Base-by-base conservation (phyloP, 2,113 vertebrate species). In the Halichoerus grypus region DNA sequence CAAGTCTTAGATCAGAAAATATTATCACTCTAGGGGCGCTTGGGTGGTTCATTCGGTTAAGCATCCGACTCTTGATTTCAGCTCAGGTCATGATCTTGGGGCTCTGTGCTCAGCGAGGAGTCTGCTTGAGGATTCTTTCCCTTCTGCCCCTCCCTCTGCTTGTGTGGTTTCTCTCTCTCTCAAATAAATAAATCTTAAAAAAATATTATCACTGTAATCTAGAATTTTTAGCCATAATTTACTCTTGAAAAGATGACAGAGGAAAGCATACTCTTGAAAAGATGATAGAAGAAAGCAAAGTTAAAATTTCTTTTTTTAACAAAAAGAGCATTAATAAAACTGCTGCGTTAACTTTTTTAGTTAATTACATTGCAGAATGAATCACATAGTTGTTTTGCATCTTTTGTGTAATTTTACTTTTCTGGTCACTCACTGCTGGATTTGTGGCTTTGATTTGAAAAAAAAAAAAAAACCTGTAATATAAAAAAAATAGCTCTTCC, bases 231-330 rank as follows among this genome's bases (percentile, higher is more conserved):
- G 63, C 42, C 2, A 39, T 91, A 84, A 67, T 91, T 93, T 91
- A 24, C 28, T 94, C 61, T 94, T 96, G 39, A 86, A 85, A 82
- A 97, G 13, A 33, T 91, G 8, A 67, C 77, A 92, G 90, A 88
- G 26, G 33, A 79, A 80, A 80, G 14, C 33, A 86, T 91, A 24
- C 24, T 94, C 59, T 94, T 96, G 39, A 82, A 84, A 86, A 97
- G 15, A 19, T 91, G 8, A 67, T 77, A 94, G 92, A 91, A 31
- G 33, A 79, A 81, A 80, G 11, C 33, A 86, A 92, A 13, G n/a
- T 82, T 82, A 82, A 57, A 92, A 86, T 49, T 93, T 76, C 28
- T 82, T 76, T 59, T 67, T 88, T 91, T 79, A 89, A 81, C 22
- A 76, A 80, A 55, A 94, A 65, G 3, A 67, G 8, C 6, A 39